These are phyloP conservation scores for Haplochromis vanheusdeni DNA, from an alignment of 2,113 vertebrate genomes.

Conservation along the genomic window DNA sequence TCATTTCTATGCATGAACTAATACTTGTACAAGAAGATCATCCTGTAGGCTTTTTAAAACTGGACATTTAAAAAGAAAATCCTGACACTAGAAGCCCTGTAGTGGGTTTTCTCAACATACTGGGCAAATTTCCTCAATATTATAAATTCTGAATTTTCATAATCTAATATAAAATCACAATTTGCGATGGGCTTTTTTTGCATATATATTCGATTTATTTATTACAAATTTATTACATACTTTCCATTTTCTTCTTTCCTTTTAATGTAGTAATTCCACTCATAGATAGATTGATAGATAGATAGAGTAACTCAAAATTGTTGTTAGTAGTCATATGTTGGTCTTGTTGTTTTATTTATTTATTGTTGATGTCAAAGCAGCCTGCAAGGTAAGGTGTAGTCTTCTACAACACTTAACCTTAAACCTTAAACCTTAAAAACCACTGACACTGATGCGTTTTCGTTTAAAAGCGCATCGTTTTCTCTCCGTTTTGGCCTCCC, in stretches of 20 bases:
- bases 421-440: background rate
- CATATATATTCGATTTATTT: background rate
- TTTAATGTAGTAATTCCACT: background rate
- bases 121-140: background rate
- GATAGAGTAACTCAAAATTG: background rate
- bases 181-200: background rate
- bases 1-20: background rate
- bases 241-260: background rate
- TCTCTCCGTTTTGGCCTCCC: fast-evolving
- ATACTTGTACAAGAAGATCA: background rate
- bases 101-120: background rate
- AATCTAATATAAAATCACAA: background rate
- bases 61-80: background rate
- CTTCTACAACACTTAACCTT: background rate
- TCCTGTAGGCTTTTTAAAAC: background rate
- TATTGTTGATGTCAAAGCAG: background rate
- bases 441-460: fast-evolving
- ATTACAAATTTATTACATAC: background rate
- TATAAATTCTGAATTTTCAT: background rate
- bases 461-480: background rate
- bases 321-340: fast-evolving
- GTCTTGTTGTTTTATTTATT: background rate
- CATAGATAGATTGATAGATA: background rate
- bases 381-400: background rate
- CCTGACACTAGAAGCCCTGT: background rate